Conservation (phyloP, 2,113 vertebrate genomes). For the Mobula birostris region DNA sequence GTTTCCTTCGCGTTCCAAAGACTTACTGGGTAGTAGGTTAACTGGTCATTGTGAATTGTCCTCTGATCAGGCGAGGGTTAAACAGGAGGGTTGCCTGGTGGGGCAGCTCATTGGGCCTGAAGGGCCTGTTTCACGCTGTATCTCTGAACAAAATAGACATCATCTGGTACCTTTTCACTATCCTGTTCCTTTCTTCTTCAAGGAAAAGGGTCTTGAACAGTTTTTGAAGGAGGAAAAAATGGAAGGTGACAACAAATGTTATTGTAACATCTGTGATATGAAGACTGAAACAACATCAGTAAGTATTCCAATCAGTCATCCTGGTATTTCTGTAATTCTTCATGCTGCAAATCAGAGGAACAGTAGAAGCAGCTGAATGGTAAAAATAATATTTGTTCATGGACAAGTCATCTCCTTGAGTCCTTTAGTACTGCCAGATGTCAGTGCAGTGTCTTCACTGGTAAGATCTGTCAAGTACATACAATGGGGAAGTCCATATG, state of each 20-base stretch:
- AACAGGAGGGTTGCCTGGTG: no score
- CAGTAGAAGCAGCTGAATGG: neutral
- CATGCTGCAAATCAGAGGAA: neutral
- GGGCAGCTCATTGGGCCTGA: no score
- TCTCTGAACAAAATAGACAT: neutral
- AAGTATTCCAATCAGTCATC: neutral
- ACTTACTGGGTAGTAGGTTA: no score
- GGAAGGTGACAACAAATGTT: neutral
- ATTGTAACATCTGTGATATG: neutral
- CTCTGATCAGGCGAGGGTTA: no score
- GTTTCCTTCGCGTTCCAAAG: no score
- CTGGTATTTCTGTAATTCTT: neutral
- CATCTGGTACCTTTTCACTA: no score
- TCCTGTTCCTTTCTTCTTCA: constrained; percentile 1
- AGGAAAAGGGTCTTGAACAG: neutral
- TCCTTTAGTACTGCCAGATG: neutral
- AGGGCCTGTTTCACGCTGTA: no score
- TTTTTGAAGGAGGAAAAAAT: neutral
- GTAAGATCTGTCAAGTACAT: neutral
- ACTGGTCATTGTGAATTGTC: no score
- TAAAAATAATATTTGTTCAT: neutral
- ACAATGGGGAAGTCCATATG: neutral
- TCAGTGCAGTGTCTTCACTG: neutral
- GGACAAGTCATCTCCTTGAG: neutral
- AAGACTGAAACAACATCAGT: neutral